A percentile compares a stretch with the other conserved stretches of the same genome.
phyloP scores from a whole-genome alignment of 2,888 invertebrate species.

The Biston stratarius region DNA sequence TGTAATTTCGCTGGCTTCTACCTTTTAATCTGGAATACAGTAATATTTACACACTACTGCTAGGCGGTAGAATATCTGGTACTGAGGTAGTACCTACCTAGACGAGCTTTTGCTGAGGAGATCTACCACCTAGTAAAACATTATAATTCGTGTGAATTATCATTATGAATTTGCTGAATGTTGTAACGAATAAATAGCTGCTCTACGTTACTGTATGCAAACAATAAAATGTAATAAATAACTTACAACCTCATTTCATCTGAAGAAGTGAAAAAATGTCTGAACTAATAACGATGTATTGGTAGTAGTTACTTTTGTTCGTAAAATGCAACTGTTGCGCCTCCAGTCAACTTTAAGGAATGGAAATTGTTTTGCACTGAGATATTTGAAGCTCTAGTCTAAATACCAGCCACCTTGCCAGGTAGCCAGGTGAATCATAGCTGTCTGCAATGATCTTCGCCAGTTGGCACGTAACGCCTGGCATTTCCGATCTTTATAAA shows the following conservation, averaged over 20 bases:
- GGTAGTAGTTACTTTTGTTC: too few relatives aligned
- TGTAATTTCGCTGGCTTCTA: too few relatives aligned
- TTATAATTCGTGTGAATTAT: neutral
- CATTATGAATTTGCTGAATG: neutral
- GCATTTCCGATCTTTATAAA: slow-evolving; percentile 40
- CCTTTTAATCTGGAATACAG: too few relatives aligned
- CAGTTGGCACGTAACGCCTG: slow-evolving; percentile 24
- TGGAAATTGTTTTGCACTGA: neutral
- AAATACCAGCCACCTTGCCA: slow-evolving; percentile 19
- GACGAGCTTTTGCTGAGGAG: too few relatives aligned
- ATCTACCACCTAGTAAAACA: too few relatives aligned
- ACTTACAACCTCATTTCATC: neutral
- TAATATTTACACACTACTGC: too few relatives aligned
- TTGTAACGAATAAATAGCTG: neutral
- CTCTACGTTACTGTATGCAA: neutral
- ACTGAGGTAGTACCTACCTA: too few relatives aligned
- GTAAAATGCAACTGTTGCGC: neutral
- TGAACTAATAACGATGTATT: neutral
- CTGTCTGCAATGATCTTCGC: slow-evolving; percentile 31
- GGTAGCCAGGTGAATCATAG: slow-evolving; percentile 41
- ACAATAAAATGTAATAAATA: slow-evolving; percentile 12
- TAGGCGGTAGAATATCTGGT: too few relatives aligned
- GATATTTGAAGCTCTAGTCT: slow-evolving; percentile 24
- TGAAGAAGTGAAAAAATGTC: neutral
- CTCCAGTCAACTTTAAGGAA: neutral